A percentile compares a stretch with the other conserved stretches of the same genome.
Evolutionary conservation across 2,888 invertebrate genomes (phyloP).

Genomic region (Perizoma affinitatum): DNA sequence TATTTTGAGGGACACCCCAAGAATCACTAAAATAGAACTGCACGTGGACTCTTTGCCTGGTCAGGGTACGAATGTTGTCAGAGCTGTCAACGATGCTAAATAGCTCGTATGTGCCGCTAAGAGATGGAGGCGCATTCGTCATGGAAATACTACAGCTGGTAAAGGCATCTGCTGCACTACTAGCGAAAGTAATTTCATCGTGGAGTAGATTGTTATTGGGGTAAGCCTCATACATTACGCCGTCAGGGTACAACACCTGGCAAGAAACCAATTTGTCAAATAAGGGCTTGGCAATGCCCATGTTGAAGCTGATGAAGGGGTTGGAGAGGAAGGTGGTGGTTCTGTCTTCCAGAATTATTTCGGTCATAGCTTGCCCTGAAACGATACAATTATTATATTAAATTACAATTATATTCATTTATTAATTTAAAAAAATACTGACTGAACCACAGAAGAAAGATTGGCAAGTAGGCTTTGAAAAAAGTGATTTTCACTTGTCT

Average conservation of each 20-base stretch:
- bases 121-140: constrained; percentile 39
- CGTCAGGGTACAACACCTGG: constrained; percentile 52
- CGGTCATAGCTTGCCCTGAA: constrained; percentile 46
- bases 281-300: constrained; percentile 47
- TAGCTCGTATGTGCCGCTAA: constrained; percentile 58
- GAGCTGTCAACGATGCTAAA: constrained; percentile 43
- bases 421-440: too few relatives aligned
- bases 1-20: constrained; percentile 11
- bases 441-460: too few relatives aligned
- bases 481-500: too few relatives aligned
- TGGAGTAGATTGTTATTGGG: constrained; percentile 44
- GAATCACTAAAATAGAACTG: constrained; percentile 40
- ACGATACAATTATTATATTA: neutral
- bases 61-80: constrained; percentile 44
- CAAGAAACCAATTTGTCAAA: constrained; percentile 51
- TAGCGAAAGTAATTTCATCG: constrained; percentile 10
- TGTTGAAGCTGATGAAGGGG: constrained; percentile 40
- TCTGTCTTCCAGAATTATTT: constrained; percentile 45
- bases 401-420: too few relatives aligned
- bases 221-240: constrained; percentile 48
- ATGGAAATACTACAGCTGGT: constrained; percentile 50
- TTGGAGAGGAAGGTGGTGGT: constrained; percentile 46
- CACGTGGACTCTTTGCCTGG: constrained; percentile 51
- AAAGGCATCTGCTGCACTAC: constrained; percentile 45
- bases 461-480: too few relatives aligned